Conservation (phyloP, 2,113 vertebrate species). For the Hydrochoerus hydrochaeris region DNA sequence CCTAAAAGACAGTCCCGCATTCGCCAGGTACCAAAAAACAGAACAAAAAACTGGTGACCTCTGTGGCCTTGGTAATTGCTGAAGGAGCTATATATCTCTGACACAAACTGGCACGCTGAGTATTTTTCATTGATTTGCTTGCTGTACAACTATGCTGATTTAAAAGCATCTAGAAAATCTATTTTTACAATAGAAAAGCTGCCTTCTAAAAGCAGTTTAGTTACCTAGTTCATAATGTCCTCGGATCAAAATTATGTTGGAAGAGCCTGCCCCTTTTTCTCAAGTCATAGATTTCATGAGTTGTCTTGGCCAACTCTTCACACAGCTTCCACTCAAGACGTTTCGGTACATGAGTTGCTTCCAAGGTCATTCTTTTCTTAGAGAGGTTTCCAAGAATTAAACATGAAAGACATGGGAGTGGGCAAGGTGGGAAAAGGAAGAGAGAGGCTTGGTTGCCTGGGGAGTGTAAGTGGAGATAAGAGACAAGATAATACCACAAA, state of each 20-base stretch:
- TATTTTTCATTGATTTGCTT: constrained; percentile 67
- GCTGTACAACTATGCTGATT: constrained; percentile 43
- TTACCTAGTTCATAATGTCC: constrained; percentile 61
- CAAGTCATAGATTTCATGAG: not conserved
- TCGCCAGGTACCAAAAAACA: not conserved
- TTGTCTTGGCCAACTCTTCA: not conserved
- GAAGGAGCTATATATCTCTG: constrained; percentile 25
- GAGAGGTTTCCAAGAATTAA: constrained; percentile 38
- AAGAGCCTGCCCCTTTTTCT: not conserved
- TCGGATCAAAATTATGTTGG: constrained; percentile 29
- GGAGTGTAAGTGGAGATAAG: not conserved
- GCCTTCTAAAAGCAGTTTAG: constrained; percentile 63
- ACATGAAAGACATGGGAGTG: not conserved
- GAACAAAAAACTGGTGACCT: not conserved
- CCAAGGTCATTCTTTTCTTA: not conserved
- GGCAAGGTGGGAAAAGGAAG: constrained; percentile 7
- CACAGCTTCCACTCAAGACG: not conserved
- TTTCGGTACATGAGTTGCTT: not conserved
- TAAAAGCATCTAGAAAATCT: constrained; percentile 68
- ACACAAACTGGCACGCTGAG: constrained; percentile 33
- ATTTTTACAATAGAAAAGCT: constrained; percentile 70
- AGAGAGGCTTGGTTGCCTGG: not conserved
- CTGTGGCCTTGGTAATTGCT: not conserved
- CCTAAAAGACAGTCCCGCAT: not conserved
- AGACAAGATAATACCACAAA: not conserved